Base-by-base conservation (phyloP, 2,888 invertebrate species). In the Thyatira batis region DNA sequence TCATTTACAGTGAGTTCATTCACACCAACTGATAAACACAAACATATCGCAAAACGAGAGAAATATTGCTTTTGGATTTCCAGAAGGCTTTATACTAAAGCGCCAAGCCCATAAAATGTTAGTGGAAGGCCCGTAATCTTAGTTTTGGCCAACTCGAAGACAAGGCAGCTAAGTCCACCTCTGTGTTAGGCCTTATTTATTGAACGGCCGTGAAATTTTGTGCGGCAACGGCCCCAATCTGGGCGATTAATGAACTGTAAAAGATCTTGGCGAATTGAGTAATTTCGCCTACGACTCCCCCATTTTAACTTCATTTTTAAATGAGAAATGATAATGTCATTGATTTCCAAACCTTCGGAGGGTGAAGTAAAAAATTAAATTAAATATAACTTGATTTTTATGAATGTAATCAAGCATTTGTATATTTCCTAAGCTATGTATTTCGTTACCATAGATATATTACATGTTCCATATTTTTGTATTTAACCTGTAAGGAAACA, bases 241-340 rank as follows among this genome's bases (percentile, higher is more conserved):
- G 80, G 73, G 65, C 69, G 78, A 78, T 81, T 89, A 89, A 90
- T 89, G 90, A 87, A 79, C 86, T 87, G 90, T 84, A 81, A 90
- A 90, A 82, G 85, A 87, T 84, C 83, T 76, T 78, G 77, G 70
- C 72, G 81, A 81, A 84, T 86, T 83, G 85, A 84, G 84, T 87
- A 81, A 83, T 85, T 82, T 82, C 80, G 72, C 77, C 71, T 69
- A 70, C 71, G 68, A 67, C 66, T 65, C 69, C 61, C 63, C 62
- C 69, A 58, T 69, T 75, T 67, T 52, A 65, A 69, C 74, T 70
- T 74, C 67, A 70, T 74, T 81, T 82, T 79, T 73, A 78, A 80
- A 78, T 77, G 71, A 72, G 74, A 74, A 76, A 78, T 79, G 73
- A 76, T 78, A 78, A 78, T 79, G 77, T 73, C 78, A 74, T 78